Evolutionary conservation across 2,888 invertebrate genomes (phyloP).

Genomic region (Lacanobia oleracea): DNA sequence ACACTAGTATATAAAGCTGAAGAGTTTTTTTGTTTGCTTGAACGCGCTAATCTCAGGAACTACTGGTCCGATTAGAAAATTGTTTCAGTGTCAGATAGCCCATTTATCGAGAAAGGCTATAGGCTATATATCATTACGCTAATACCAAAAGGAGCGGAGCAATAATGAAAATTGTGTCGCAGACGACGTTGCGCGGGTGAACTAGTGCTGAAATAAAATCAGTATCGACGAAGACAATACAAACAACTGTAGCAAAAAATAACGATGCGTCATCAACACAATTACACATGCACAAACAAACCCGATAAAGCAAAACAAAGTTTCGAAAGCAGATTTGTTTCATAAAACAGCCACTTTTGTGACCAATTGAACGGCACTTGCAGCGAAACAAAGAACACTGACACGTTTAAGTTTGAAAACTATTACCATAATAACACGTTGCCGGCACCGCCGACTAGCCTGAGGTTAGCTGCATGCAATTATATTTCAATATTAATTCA

Average conservation of each 20-base stretch:
- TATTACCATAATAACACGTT: slow-evolving; percentile 86
- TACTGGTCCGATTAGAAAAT: no score
- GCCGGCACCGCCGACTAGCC: slow-evolving; percentile 64
- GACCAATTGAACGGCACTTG: slow-evolving; percentile 75
- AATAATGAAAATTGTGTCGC: no score
- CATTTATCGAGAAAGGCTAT: no score
- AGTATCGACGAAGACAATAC: background rate
- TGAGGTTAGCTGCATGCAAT: slow-evolving; percentile 77
- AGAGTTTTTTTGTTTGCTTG: no score
- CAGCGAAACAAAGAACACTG: slow-evolving; percentile 81
- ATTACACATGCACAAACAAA: slow-evolving; percentile 14
- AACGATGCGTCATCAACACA: background rate
- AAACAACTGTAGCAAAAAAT: background rate
- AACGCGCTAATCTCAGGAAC: no score
- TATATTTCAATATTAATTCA: slow-evolving; percentile 83
- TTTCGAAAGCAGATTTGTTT: slow-evolving; percentile 57
- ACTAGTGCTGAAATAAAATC: slow-evolving; percentile 1
- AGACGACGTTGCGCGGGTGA: no score
- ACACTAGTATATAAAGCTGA: no score
- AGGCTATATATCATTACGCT: no score
- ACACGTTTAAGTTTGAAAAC: slow-evolving; percentile 79
- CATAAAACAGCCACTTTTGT: slow-evolving; percentile 69
- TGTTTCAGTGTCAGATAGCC: no score
- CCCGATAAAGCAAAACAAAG: slow-evolving; percentile 33
- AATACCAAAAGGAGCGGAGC: no score